Percentiles rank a stretch among this genome's conserved stretches.
Evolutionary conservation across 2,113 vertebrate species (phyloP).

Genomic region (Cynocephalus volans): DNA sequence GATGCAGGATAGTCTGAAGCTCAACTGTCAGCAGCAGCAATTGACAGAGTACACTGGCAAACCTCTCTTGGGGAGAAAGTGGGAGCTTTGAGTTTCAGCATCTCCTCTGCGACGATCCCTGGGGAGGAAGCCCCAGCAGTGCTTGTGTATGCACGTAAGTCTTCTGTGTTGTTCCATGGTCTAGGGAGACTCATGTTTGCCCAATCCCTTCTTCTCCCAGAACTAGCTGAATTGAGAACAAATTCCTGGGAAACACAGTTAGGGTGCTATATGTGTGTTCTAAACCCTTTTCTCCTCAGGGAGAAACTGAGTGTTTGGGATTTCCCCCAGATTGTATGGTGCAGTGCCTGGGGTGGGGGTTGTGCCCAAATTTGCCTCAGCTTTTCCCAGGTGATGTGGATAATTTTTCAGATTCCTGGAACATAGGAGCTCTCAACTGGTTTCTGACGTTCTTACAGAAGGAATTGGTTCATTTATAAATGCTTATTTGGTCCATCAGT

Average conservation of each 20-base stretch:
- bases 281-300: neutral
- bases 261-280: neutral
- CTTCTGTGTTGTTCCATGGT: neutral
- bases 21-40: neutral
- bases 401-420: neutral
- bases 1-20: neutral
- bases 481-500: neutral
- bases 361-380: neutral
- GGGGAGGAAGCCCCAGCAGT: neutral
- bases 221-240: neutral
- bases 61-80: neutral
- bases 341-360: neutral
- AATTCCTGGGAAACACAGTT: neutral
- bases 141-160: neutral
- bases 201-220: neutral
- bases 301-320: neutral
- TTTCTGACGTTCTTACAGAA: neutral
- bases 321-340: neutral
- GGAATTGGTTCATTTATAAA: fast-evolving
- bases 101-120: neutral
- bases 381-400: neutral
- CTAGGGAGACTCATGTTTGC: neutral
- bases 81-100: neutral
- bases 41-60: neutral
- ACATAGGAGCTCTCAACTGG: neutral